Evolutionary conservation across 2,113 vertebrate species (phyloP).

Genomic region (Nothoprocta perdicaria): DNA sequence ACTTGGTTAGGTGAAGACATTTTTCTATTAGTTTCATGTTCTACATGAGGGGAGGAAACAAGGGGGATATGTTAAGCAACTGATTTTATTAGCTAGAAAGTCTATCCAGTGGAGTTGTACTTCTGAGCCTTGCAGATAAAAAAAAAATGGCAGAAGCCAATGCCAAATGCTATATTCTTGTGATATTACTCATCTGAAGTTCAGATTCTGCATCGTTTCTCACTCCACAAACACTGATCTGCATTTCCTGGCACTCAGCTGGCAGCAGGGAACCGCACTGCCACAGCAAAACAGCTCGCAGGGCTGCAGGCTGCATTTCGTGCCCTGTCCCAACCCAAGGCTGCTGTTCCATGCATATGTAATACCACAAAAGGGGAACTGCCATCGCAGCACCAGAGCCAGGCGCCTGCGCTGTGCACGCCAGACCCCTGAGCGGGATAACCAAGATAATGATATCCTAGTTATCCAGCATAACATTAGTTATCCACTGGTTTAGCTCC

Average conservation of each 20-base stretch:
- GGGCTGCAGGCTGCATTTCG: background rate
- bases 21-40: background rate
- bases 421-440: background rate
- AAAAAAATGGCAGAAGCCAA: background rate
- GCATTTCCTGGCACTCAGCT: background rate
- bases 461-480: too few relatives aligned
- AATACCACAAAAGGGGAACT: background rate
- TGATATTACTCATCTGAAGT: background rate
- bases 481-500: background rate
- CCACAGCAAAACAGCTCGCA: background rate
- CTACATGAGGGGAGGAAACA: background rate
- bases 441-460: too few relatives aligned
- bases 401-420: background rate
- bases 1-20: background rate
- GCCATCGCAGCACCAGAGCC: background rate
- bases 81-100: background rate
- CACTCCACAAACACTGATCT: background rate
- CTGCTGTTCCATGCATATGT: background rate
- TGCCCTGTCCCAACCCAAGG: too few relatives aligned
- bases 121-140: background rate
- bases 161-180: accelerated
- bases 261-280: background rate
- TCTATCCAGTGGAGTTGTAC: background rate
- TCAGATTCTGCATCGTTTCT: background rate
- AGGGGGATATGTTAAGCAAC: background rate